Percentiles rank a stretch among this genome's conserved stretches.
Evolutionary conservation across 2,797 vertebrate species (phyloP).

Genomic region (Miichthys miiuy): DNA sequence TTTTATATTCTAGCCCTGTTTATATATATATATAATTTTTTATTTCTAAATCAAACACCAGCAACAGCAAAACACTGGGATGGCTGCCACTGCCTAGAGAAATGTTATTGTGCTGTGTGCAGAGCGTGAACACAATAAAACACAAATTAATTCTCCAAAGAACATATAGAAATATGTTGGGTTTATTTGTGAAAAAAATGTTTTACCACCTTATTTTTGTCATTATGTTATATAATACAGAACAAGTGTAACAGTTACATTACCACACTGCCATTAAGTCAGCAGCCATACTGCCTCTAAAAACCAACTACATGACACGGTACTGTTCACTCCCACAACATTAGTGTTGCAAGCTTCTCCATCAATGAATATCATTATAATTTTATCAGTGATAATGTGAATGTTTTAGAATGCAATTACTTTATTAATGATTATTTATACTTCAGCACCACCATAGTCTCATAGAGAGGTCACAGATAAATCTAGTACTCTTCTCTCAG

Average conservation of each 20-base stretch:
- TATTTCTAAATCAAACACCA: constrained; percentile 29
- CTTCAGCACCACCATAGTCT: not conserved
- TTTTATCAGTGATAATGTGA: not conserved
- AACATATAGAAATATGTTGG: not conserved
- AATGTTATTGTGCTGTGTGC: constrained; percentile 42
- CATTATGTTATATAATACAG: not conserved
- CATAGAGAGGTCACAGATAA: not conserved
- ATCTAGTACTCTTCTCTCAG: not conserved
- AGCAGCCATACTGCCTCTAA: not conserved
- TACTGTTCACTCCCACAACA: not conserved
- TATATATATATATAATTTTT: not conserved
- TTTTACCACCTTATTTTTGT: not conserved
- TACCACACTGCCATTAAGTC: not conserved
- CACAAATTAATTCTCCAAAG: not conserved
- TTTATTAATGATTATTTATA: not conserved
- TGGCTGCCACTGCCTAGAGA: constrained; percentile 34
- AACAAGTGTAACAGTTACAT: not conserved
- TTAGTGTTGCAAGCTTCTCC: not conserved
- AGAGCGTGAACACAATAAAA: constrained; percentile 17
- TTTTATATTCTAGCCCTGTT: not conserved
- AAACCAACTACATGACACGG: not conserved
- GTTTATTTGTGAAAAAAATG: not conserved
- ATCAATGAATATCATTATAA: not conserved
- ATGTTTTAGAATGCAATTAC: not conserved
- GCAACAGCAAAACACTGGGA: not conserved